Conservation (phyloP, 2,888 invertebrate species). For the Nephrocerus scutellatus region DNA sequence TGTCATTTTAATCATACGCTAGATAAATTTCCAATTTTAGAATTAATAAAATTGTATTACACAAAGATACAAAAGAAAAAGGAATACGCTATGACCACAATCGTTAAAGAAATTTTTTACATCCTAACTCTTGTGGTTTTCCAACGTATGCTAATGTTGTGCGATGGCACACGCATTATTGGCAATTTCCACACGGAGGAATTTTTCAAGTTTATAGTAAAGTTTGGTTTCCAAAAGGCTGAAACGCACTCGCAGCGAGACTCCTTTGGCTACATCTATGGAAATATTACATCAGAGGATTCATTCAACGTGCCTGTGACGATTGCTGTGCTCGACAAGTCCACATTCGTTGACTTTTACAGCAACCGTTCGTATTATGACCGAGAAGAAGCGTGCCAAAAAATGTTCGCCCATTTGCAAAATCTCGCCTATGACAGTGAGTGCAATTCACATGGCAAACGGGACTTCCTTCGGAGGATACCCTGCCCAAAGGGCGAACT, state of each 20-base stretch:
- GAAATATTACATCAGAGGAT: conserved; percentile 75
- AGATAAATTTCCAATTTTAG: too few species aligned
- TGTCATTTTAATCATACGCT: too few species aligned
- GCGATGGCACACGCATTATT: conserved; percentile 52
- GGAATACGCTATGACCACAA: too few species aligned
- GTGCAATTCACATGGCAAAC: conserved; percentile 58
- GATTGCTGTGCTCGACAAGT: conserved; percentile 83
- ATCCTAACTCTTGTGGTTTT: conserved; percentile 18
- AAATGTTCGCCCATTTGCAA: conserved; percentile 81
- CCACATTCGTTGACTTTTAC: conserved; percentile 84
- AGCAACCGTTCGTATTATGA: conserved; percentile 59
- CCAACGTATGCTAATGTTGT: conserved; percentile 17
- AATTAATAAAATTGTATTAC: too few species aligned
- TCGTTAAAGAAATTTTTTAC: conserved; percentile 20
- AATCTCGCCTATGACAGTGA: conserved; percentile 74
- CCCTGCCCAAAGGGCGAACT: conserved; percentile 71
- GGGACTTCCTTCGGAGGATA: conserved; percentile 70
- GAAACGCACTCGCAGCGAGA: conserved; percentile 76
- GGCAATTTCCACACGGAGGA: conserved; percentile 62
- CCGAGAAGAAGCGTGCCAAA: conserved; percentile 69
- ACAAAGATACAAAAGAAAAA: too few species aligned
- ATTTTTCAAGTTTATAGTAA: conserved; percentile 86
- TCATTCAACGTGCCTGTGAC: conserved; percentile 65
- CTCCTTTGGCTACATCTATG: conserved; percentile 92
- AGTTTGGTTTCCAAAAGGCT: conserved; percentile 96